Evolutionary conservation across 2,113 vertebrate species (phyloP), one percentile per base, ranked within the genome.

Genomic region (Siphamia tubifer): DNA sequence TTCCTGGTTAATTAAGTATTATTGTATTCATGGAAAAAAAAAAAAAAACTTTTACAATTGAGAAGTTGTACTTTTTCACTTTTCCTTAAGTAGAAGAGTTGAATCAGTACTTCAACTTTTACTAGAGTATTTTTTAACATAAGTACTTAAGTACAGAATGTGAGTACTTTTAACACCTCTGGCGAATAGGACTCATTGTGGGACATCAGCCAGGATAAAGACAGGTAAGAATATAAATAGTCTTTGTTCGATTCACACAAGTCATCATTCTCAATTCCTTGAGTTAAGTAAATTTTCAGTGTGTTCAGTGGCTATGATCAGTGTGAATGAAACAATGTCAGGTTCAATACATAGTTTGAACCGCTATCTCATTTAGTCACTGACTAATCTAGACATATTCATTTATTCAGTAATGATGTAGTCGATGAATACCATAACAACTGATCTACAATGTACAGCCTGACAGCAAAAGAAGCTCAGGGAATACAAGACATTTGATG

Each of bases 321-420:
- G 68, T 56, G 20, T 49, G 49, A 58, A 57, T 54, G 30, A 66
- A 68, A 82, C 52, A 34, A 60, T 72, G 52, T 65, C 72, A 81
- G 39, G 63, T 79, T 19, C 17, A 64, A 60, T 74, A 39, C 10
- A 70, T 16, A 10, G 51, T 70, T 28, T 57, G 17, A 73, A 69
- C 25, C 62, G 25, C 32, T 49, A 39, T 44, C 43, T 71, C 28
- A 47, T 73, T 77, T 39, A 58, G 10, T 28, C 35, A 40, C 25
- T 20, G 30, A 42, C 25, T 15, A 72, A 24, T 69, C 44, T 78
- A 42, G 20, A 6, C 53, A 25, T 31, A 9, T 10, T 47, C 2
- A 8, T 21, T 36, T 69, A 35, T 44, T 63, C 23, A 19, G 17
- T 7, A 40, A 15, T 39, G 38, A 35, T 10, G 3, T 2, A 10